These are phyloP conservation scores for Nothura maculosa DNA, from an alignment of 2,797 vertebrate genomes.

Conservation along the genomic window DNA sequence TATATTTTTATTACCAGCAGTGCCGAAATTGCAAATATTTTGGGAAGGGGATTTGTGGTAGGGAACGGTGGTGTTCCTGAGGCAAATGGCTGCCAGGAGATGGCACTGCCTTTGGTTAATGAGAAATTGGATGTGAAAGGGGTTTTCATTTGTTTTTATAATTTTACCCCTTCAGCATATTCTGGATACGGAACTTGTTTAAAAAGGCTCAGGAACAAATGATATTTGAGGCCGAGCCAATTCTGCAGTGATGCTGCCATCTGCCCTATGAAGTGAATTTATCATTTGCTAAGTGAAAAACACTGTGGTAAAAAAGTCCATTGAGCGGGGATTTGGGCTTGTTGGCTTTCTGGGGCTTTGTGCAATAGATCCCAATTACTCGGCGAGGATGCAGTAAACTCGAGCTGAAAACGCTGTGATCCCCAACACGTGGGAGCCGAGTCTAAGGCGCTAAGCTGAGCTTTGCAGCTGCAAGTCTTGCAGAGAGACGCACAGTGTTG, in stretches of 20 bases:
- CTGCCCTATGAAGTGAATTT: background rate
- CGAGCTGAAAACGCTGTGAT: background rate
- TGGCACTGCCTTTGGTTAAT: background rate
- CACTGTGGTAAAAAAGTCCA: constrained; percentile 72
- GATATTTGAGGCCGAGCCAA: background rate
- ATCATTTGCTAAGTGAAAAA: constrained; percentile 12
- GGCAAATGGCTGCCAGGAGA: background rate
- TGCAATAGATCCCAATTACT: background rate
- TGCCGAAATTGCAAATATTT: background rate
- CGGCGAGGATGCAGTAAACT: fast-evolving
- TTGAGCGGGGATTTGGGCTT: constrained; percentile 15
- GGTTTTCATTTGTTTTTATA: background rate
- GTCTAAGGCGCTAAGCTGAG: background rate
- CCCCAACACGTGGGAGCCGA: background rate
- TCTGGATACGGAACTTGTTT: background rate
- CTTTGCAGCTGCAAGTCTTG: background rate
- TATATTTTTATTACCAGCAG: fast-evolving
- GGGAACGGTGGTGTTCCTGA: background rate
- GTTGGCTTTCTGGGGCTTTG: constrained; percentile 19
- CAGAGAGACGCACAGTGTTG: background rate
- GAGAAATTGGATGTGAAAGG: background rate
- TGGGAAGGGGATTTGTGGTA: background rate
- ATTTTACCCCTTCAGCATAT: background rate
- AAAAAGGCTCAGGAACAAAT: background rate
- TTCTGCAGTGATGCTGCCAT: background rate